Evolutionary conservation across 1,140 invertebrate genomes (phyloP), one percentile per base, ranked within the genome.

Genomic region (Hycleus cichorii): DNA sequence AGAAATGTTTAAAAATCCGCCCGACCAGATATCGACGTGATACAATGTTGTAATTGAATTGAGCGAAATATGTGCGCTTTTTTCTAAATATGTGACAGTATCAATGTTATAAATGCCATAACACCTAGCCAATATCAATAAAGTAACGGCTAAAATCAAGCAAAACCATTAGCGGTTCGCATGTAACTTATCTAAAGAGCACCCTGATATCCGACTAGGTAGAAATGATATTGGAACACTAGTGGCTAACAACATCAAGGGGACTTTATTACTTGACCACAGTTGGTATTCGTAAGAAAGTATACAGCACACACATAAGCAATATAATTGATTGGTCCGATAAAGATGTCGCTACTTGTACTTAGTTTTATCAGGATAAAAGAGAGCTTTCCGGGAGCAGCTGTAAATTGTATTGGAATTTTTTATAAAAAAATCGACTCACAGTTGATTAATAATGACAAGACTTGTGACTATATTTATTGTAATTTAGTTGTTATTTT

Each of bases 261-360:
- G 52, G 57, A 65, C 61, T 65, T 63, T 58, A 65, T 63, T 65
- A 62, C 50, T 57, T 47, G 44, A 39, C 59, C 18, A 18, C 18
- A 47, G 44, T 59, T 59, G 47, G 54, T 47, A 60, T 44, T 42
- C 47, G 52, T 49, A 47, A 59, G 56, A 58, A 43, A 18, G 43
- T 42, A 60, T 51, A 40, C 60, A 46, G 12, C 1, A 12, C 12
- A 12, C 12, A 12, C 12, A 12, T 12, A 12, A 12, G 44, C 24
- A 32, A 32, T 25, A 48, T 65, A 63, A 65, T 65, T 65, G 64
- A 65, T 65, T 32, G 60, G 64, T 32, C 47, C 47, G 64, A 65
- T 65, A 63, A 63, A 63, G 51, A 64, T 63, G 60, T 65, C 54
- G 61, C 64, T 59, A 60, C 60, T 50, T 47, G 50, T 60, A 65